These are phyloP conservation scores for Pedionomus torquatus DNA, from an alignment of 2,113 vertebrate genomes.

Conservation along the genomic window DNA sequence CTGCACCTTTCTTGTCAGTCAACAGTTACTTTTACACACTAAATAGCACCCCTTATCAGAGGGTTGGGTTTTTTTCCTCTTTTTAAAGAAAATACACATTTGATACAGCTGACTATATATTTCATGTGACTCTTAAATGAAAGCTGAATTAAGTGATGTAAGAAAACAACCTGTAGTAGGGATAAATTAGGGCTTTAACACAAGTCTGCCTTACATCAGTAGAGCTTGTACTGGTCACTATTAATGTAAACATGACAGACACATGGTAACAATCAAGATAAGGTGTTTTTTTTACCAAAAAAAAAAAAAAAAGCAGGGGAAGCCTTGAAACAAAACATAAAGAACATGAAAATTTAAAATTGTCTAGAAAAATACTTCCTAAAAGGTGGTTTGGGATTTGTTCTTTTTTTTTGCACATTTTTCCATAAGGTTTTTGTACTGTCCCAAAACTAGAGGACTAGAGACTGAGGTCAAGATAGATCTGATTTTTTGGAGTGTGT, in stretches of 20 bases:
- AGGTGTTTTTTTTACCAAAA: background rate
- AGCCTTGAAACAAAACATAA: background rate
- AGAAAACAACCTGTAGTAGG: background rate
- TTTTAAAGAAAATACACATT: background rate
- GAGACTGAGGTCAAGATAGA: background rate
- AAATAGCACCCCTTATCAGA: background rate
- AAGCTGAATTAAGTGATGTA: background rate
- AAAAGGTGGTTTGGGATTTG: background rate
- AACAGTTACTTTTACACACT: background rate
- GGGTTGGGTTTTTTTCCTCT: rapidly evolving
- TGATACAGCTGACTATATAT: background rate
- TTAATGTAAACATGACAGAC: background rate
- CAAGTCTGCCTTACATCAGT: background rate
- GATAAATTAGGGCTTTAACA: background rate
- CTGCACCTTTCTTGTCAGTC: background rate
- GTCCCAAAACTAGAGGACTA: background rate
- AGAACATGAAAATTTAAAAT: background rate
- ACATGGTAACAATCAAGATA: background rate
- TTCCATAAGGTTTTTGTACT: background rate
- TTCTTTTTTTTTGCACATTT: no score
- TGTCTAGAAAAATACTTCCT: background rate
- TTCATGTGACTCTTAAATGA: background rate
- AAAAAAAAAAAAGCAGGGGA: background rate
- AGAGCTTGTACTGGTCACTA: background rate
- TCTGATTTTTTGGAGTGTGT: background rate